phyloP scores from a whole-genome alignment of 2,113 vertebrate species.

The Scalopus aquaticus region DNA sequence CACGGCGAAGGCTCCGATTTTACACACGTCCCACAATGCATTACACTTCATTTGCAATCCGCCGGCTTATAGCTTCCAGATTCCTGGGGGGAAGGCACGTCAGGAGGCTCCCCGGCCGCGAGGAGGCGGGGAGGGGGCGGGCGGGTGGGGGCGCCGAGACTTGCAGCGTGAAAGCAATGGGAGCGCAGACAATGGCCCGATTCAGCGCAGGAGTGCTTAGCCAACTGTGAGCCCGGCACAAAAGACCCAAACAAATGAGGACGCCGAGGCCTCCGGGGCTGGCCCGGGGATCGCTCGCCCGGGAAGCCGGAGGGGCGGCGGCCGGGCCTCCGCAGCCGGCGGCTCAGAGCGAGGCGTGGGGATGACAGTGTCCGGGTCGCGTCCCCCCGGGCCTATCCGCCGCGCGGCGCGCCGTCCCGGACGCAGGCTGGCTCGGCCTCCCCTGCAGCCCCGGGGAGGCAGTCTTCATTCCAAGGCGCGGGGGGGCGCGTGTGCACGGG shows the following conservation, averaged over 20 bases:
- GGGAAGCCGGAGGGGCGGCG: slow-evolving; percentile 73
- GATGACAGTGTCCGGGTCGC: slow-evolving; percentile 75
- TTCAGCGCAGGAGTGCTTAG: slow-evolving; percentile 89
- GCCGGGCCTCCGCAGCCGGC: slow-evolving; percentile 81
- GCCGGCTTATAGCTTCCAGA: slow-evolving; percentile 94
- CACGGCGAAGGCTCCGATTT: slow-evolving; percentile 86
- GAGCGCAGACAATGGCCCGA: slow-evolving; percentile 92
- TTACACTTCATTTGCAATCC: slow-evolving; percentile 96
- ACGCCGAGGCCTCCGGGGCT: slow-evolving; percentile 75
- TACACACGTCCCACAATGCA: slow-evolving; percentile 93
- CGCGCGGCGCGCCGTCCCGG: slow-evolving; percentile 56
- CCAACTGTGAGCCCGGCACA: slow-evolving; percentile 87
- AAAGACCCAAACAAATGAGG: slow-evolving; percentile 87
- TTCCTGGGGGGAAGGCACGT: slow-evolving; percentile 94
- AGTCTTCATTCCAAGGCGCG: slow-evolving; percentile 59
- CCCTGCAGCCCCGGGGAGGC: slow-evolving; percentile 53
- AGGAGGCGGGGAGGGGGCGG: slow-evolving; percentile 77
- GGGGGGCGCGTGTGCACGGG: background rate
- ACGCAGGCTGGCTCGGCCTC: background rate
- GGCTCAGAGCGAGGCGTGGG: slow-evolving; percentile 81
- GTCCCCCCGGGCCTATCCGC: slow-evolving; percentile 58
- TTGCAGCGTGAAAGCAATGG: slow-evolving; percentile 87
- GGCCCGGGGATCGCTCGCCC: slow-evolving; percentile 73
- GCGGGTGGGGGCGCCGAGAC: slow-evolving; percentile 84
- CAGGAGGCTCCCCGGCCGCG: slow-evolving; percentile 86